phyloP scores from a whole-genome alignment of 2,888 invertebrate species.

The Catocala sponsa region DNA sequence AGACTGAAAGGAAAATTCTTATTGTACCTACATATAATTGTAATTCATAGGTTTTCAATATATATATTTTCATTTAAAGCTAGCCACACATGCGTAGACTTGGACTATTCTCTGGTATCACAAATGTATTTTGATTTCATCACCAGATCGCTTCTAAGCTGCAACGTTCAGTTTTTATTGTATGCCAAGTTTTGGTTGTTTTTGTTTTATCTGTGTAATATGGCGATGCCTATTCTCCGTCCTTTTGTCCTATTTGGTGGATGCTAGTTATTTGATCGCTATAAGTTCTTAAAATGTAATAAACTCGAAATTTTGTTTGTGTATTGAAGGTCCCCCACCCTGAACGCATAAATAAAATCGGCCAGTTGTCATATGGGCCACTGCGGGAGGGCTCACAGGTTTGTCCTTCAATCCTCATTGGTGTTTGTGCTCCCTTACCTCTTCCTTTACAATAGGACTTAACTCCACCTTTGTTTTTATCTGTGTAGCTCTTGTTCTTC shows the following conservation, averaged over 20 bases:
- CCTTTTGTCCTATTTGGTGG: conserved; percentile 72
- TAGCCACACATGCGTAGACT: conserved; percentile 56
- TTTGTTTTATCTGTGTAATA: conserved; percentile 58
- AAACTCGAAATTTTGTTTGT: conserved; percentile 86
- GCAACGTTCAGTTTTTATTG: conserved; percentile 60
- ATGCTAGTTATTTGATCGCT: conserved; percentile 70
- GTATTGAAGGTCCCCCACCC: conserved; percentile 91
- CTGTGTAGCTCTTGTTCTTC: conserved; percentile 63
- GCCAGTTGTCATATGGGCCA: conserved; percentile 90
- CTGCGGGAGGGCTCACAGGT: conserved; percentile 91
- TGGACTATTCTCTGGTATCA: conserved; percentile 43
- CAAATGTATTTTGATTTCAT: conserved; percentile 59
- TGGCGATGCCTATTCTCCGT: conserved; percentile 66
- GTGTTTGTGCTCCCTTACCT: conserved; percentile 84
- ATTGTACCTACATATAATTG: conserved; percentile 50
- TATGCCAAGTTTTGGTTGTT: conserved; percentile 57
- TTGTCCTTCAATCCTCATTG: conserved; percentile 87
- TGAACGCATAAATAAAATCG: conserved; percentile 88
- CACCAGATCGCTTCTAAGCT: conserved; percentile 67
- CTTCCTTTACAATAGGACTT: conserved; percentile 70
- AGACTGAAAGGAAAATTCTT: conserved; percentile 54
- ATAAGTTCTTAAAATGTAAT: conserved; percentile 66
- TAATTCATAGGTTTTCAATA: conserved; percentile 32
- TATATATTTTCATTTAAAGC: conserved; percentile 45
- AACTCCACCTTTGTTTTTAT: conserved; percentile 60